Base-by-base conservation (phyloP, 2,888 invertebrate genomes). In the Tholera decimalis region DNA sequence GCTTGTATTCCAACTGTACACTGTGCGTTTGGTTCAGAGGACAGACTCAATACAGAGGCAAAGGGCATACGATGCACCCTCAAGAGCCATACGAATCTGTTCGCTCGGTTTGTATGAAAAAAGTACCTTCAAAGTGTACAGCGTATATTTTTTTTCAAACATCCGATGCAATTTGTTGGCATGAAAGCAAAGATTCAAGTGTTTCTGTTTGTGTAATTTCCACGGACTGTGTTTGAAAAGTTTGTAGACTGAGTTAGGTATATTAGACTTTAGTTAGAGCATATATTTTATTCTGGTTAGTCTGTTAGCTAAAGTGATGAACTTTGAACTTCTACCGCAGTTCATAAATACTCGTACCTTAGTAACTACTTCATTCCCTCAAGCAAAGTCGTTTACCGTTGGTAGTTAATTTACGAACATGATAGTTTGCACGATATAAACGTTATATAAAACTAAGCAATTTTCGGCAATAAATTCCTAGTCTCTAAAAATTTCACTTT, bases 401-500 rank as follows among this genome's bases (percentile, higher is more conserved):
- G n/a, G n/a, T 47, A 54, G 24, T 72, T 44, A 57, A 57, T 62
- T 55, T 57, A 71, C 18, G 5, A 56, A 72, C 51, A 57, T 47
- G 66, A 66, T 58, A 55, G 49, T 44, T 58, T 22, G 1, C 11
- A 3, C 50, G 74, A 59, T 53, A 59, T 22, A 20, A 58, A 67
- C 50, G 11, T 18, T 22, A 50, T 30, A 57, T 26, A 26, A 18
- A 39, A 43, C 54, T 8, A 18, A 50, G 22, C 35, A 26, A 58
- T 44, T 72, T 57, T 33, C 18, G 9, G 8, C 1, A 9, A 20
- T n/a, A n/a, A 57, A 63, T 56, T 20, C 11, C 18, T 30, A 20
- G 18, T 7, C 37, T 50, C n/a, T 43, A 39, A 49, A 47, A 54
- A 30, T 30, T 35, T 4, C 15, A 7, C 39, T 54, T 54, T 43